A percentile compares a stretch with the other conserved stretches of the same genome.
Evolutionary conservation across 2,113 vertebrate species (phyloP).

Genomic region (Sigmodon hispidus): DNA sequence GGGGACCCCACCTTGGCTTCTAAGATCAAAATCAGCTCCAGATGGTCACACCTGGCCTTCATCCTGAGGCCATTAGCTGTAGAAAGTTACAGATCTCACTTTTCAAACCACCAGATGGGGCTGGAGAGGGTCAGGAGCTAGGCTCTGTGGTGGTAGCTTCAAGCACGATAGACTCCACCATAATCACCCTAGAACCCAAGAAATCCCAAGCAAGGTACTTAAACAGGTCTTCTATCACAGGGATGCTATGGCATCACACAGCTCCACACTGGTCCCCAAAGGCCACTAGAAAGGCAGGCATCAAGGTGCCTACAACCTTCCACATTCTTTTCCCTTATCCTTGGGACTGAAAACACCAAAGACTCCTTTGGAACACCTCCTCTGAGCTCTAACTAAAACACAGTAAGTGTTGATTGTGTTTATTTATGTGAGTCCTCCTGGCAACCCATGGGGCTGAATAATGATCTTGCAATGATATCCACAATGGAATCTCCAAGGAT

Average conservation of each 20-base stretch:
- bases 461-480: background rate
- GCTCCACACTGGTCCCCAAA: background rate
- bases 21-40: background rate
- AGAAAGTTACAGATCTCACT: background rate
- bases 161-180: background rate
- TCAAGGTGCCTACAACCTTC: background rate
- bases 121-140: background rate
- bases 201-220: background rate
- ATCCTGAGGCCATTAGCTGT: background rate
- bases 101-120: background rate
- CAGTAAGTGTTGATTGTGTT: background rate
- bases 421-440: background rate
- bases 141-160: rapidly evolving
- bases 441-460: background rate
- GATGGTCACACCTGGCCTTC: too few relatives aligned
- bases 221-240: background rate
- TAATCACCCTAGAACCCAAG: rapidly evolving
- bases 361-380: background rate
- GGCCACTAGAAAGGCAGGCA: background rate
- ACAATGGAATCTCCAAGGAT: background rate
- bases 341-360: background rate
- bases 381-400: background rate
- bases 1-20: rapidly evolving
- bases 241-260: rapidly evolving
- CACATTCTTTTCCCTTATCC: background rate